Evolutionary conservation across 2,888 invertebrate species (phyloP).

Genomic region (Pseudococcus jackbeardsleyi): DNA sequence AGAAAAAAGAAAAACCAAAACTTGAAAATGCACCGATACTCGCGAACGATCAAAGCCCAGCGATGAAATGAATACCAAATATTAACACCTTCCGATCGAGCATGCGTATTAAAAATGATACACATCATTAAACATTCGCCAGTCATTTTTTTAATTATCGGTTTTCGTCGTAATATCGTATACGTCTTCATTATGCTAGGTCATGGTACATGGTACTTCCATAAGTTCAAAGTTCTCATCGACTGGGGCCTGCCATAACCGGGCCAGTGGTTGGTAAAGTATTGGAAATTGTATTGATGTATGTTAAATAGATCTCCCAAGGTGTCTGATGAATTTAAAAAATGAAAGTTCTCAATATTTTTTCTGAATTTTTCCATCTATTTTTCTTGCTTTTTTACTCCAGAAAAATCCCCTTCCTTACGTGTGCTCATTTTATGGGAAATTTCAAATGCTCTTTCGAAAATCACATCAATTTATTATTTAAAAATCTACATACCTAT

Average conservation of each 20-base stretch:
- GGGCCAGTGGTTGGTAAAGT: background rate
- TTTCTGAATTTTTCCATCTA: no score
- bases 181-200: constrained; percentile 27
- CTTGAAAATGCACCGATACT: background rate
- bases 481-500: no score
- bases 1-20: background rate
- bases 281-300: no score
- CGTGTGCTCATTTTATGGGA: no score
- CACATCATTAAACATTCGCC: constrained; percentile 40
- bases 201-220: constrained; percentile 4
- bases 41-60: background rate
- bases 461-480: no score
- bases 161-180: background rate
- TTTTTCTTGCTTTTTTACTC: no score
- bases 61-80: background rate
- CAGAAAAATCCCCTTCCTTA: no score
- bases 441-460: no score
- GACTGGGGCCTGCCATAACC: background rate
- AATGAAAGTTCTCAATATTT: no score
- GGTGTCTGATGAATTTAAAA: no score
- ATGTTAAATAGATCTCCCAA: no score
- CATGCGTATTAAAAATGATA: background rate
- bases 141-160: constrained; percentile 16
- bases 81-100: background rate
- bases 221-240: constrained; percentile 28